phyloP scores from a whole-genome alignment of 2,797 vertebrate species.

The Mus minutoides region DNA sequence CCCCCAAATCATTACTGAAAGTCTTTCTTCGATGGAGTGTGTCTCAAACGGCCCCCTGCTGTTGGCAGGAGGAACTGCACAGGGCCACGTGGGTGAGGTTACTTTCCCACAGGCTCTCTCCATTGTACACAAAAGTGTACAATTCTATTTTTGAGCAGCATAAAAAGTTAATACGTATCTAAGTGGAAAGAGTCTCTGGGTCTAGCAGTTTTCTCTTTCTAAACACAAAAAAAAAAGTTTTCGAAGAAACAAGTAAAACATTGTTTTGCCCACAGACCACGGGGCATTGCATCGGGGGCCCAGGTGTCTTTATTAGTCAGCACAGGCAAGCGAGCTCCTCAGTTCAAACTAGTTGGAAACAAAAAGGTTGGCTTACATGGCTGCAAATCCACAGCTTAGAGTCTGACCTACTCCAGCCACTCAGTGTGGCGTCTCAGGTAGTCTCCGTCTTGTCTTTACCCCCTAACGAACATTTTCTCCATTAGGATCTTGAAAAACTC shows the following conservation, averaged over 20 bases:
- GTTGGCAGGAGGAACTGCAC: neutral
- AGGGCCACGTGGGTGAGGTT: neutral
- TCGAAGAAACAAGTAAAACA: neutral
- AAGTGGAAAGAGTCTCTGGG: neutral
- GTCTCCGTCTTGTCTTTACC: neutral
- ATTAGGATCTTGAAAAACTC: neutral
- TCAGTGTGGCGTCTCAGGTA: neutral
- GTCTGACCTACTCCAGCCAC: neutral
- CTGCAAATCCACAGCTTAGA: neutral
- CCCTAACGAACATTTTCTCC: neutral
- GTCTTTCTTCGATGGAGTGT: neutral
- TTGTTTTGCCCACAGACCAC: neutral
- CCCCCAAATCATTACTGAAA: neutral
- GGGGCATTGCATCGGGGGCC: neutral
- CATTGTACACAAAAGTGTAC: neutral
- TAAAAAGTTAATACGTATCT: neutral
- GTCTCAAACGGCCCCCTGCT: neutral
- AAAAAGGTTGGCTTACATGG: neutral
- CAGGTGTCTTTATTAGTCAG: neutral
- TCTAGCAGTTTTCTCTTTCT: neutral
- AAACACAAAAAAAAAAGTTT: neutral
- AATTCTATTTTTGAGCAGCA: neutral
- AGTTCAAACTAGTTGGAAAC: neutral
- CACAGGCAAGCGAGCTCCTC: neutral
- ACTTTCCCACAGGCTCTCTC: neutral